Conservation (phyloP, 2,797 vertebrate genomes). For the Danio kyathit region DNA sequence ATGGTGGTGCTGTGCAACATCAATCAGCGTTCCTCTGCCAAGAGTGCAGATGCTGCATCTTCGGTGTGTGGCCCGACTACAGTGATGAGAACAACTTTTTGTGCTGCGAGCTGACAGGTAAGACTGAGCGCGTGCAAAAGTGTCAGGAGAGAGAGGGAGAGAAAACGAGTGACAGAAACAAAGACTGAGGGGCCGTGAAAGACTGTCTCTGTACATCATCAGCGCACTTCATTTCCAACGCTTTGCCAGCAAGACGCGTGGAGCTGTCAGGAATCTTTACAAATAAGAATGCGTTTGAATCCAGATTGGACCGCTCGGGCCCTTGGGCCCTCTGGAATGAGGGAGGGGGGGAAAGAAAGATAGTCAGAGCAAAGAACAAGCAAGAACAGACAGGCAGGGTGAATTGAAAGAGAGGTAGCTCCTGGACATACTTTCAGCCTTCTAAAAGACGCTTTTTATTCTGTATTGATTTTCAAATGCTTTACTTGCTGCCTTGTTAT, state of each 20-base stretch:
- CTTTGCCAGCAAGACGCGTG: constrained; percentile 34
- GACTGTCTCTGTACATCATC: constrained; percentile 51
- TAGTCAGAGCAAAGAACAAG: constrained; percentile 24
- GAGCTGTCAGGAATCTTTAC: constrained; percentile 52
- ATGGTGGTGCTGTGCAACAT: constrained; percentile 49
- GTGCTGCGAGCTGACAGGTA: constrained; percentile 46
- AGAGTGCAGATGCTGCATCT: constrained; percentile 45
- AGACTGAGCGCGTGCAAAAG: constrained; percentile 35
- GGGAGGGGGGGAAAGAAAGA: constrained; percentile 18
- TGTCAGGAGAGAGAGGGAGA: constrained; percentile 27
- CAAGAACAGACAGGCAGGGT: constrained; percentile 32
- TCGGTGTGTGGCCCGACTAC: constrained; percentile 25
- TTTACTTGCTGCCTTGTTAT: constrained; percentile 57
- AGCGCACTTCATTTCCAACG: constrained; percentile 43
- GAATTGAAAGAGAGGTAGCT: constrained; percentile 29
- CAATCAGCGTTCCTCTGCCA: constrained; percentile 33
- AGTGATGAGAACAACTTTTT: constrained; percentile 43
- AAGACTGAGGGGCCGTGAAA: constrained; percentile 46
- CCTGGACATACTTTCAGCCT: constrained; percentile 45
- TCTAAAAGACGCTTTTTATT: constrained; percentile 38
- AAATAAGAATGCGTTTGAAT: constrained; percentile 42
- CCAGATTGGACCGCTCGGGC: constrained; percentile 28
- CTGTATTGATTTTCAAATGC: constrained; percentile 49
- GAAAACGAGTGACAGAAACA: constrained; percentile 47
- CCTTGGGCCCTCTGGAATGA: constrained; percentile 18